Evolutionary conservation across 2,888 invertebrate genomes (phyloP).

Genomic region (Leptinotarsa juncta): DNA sequence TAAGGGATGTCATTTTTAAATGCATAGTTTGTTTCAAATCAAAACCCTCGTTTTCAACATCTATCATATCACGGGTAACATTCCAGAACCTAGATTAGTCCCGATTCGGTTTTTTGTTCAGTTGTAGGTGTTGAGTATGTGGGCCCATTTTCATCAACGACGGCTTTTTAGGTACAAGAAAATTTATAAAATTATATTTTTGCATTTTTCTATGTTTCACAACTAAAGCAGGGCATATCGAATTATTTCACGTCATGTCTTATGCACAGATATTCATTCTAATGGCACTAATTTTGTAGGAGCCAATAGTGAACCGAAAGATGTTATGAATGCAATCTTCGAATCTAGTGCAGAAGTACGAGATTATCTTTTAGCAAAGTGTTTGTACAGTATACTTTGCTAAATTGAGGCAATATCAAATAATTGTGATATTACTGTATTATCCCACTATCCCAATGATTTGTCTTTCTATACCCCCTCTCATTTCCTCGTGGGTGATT

Average conservation of each 20-base stretch:
- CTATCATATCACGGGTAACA: constrained; percentile 3
- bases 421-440: not conserved
- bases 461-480: not conserved
- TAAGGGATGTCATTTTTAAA: not conserved
- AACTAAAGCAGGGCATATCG: constrained; percentile 24
- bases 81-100: constrained; percentile 3
- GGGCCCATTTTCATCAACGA: constrained; percentile 8
- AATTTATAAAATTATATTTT: not conserved
- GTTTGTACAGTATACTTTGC: not conserved
- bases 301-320: constrained; percentile 19
- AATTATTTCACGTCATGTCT: constrained; percentile 27
- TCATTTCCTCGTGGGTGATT: not conserved
- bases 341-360: not conserved
- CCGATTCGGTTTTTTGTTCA: not conserved
- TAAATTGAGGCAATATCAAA: constrained; percentile 41
- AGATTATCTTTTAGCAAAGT: not conserved
- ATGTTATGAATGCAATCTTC: not conserved
- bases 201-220: constrained; percentile 8
- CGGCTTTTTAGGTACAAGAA: not conserved
- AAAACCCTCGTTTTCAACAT: not conserved
- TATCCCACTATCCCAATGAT: not conserved
- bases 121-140: constrained; percentile 12
- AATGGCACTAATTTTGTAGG: constrained; percentile 36
- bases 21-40: not conserved
- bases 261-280: constrained; percentile 1